A percentile compares a stretch with the other conserved stretches of the same genome.
phyloP scores from a whole-genome alignment of 2,797 vertebrate genomes.

The Apogon hyalosoma region DNA sequence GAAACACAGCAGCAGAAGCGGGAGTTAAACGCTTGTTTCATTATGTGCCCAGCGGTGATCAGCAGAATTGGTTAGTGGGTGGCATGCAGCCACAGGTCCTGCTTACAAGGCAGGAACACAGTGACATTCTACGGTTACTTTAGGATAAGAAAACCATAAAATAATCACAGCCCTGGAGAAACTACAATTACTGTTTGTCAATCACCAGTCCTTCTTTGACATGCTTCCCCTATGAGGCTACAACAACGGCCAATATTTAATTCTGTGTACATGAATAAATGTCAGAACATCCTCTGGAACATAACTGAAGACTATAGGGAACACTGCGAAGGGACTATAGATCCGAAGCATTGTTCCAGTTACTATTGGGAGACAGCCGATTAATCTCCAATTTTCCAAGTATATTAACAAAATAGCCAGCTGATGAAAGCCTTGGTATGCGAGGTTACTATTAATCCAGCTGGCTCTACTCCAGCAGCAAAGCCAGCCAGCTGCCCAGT shows the following conservation, averaged over 20 bases:
- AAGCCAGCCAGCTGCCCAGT: constrained; percentile 37
- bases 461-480: constrained; percentile 46
- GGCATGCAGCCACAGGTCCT: constrained; percentile 44
- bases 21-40: constrained; percentile 59
- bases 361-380: constrained; percentile 44
- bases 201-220: constrained; percentile 58
- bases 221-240: constrained; percentile 44
- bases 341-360: constrained; percentile 49
- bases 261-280: constrained; percentile 47
- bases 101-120: constrained; percentile 64
- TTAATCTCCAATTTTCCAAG: constrained; percentile 55
- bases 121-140: constrained; percentile 55
- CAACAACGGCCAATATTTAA: constrained; percentile 49
- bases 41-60: constrained; percentile 60
- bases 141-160: constrained; percentile 64
- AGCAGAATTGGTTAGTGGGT: constrained; percentile 60
- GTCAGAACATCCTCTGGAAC: constrained; percentile 39
- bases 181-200: constrained; percentile 39
- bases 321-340: constrained; percentile 28
- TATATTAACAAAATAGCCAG: constrained; percentile 61
- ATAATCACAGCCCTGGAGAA: constrained; percentile 45
- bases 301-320: constrained; percentile 28
- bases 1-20: constrained; percentile 50
- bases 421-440: constrained; percentile 63
- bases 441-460: constrained; percentile 38